Base-by-base conservation (phyloP, 2,797 vertebrate genomes). In the Sciaenops ocellatus region DNA sequence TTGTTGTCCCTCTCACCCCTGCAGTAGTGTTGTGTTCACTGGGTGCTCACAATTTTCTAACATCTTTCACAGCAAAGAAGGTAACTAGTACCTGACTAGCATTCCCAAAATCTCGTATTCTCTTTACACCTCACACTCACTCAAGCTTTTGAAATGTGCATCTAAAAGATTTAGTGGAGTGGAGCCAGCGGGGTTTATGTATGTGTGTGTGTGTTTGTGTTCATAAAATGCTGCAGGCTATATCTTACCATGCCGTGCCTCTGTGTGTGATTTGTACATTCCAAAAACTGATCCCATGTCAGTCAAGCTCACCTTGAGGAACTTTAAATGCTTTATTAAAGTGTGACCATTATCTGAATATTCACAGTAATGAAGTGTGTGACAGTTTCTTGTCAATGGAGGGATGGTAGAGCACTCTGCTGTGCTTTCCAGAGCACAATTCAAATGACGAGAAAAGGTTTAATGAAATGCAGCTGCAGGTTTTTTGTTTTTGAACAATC, bases 281-380 rank as follows among this genome's bases (percentile, higher is more conserved):
- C 10, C 42, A 13, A 6, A 52, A 44, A 34, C 2, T 11, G 16
- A 61, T 22, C 46, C 6, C 4, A 2, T 24, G 6, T 42, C 17
- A 51, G 20, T 54, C 30, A 38, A n/a, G 6, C 20, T 65, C 6
- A 38, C 17, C 1, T 16, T 30, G 11, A 10, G 42, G 50, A 73
- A 12, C 44, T 56, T 41, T 22, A 41, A 48, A 47, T 75, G 2
- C 50, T 57, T 38, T 4, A 1, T 57, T 9, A 57, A 46, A 55
- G 51, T 41, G 3, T 30, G 22, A 28, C 34, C 17, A 13, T 51
- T 50, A 61, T 56, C 17, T 8, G 20, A 9, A 55, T 44, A 60
- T 74, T 62, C 18, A 47, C 17, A 52, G 34, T 38, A n/a, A 34
- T 22, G 30, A 60, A 60, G 48, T 26, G 42, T 67, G 22, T 50